Base-by-base conservation (phyloP, 2,113 vertebrate genomes). In the Canis aureus region DNA sequence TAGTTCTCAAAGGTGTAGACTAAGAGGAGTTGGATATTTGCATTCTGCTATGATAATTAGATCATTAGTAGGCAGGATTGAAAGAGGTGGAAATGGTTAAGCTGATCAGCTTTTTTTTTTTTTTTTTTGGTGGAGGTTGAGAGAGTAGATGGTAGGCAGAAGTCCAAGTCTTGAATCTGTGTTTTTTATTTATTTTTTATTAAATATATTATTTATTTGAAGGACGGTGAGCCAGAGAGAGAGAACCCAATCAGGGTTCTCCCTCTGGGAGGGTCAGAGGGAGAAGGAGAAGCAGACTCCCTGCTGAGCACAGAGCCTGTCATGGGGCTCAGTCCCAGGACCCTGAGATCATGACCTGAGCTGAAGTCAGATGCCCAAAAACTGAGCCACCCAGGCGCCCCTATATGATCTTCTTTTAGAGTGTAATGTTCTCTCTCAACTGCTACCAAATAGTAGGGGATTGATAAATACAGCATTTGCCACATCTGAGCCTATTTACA, bases 61-160 rank as follows among this genome's bases (percentile, higher is more conserved):
- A 95, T 69, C 94, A 88, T 43, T 90, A 82, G 69, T 35, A 93
- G 55, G 23, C 12, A 96, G 66, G 73, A 84, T 22, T 91, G 25
- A 93, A 91, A 91, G 59, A 51, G 19, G 22, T 94, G 5, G 73
- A 89, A 74, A 53, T 67, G 79, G 32, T 64, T 67, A 91, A 88
- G 20, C 51, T 92, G 32, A 81, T 27, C 20, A 69, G 32, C 10
- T 71, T n/a, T 49, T 88, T 91, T 17, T 84, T 6, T 91, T 88
- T 71, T n/a, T 49, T 88, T 91, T 17, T 84, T 6, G 16, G 16
- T 69, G 57, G 76, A 81, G 35, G 5, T 71, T 83, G 53, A 69
- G n/a, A 80, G 13, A 35, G 20, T 20, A 43, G 20, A 51, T 79
- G 57, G 5, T 93, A 59, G 35, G 53, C 60, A 85, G 29, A 97